These are phyloP conservation scores for Drosophila auraria DNA, from an alignment of 1,140 invertebrate genomes.

Conservation along the genomic window DNA sequence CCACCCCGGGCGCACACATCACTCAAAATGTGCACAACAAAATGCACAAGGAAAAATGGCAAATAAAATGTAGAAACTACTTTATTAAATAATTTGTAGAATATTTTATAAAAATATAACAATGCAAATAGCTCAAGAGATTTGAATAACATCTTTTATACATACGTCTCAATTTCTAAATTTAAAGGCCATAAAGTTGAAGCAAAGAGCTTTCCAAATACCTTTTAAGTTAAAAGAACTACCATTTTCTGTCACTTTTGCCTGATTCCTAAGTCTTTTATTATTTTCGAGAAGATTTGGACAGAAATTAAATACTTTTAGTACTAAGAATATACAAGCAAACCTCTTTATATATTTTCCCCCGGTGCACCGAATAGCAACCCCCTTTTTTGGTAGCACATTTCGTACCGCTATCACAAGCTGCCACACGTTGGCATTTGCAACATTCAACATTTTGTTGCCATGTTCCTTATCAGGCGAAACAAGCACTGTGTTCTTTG, in stretches of 20 bases:
- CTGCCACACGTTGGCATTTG: conserved; percentile 79
- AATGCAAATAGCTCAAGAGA: too few relatives aligned
- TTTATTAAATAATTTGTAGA: neutral
- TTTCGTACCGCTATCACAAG: conserved; percentile 67
- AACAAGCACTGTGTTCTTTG: conserved; percentile 28
- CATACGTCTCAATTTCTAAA: too few relatives aligned
- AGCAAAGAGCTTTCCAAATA: too few relatives aligned
- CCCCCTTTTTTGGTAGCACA: conserved; percentile 41
- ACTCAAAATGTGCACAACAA: conserved; percentile 77
- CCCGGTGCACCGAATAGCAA: conserved; percentile 28
- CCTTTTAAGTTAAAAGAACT: too few relatives aligned
- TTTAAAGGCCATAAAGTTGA: too few relatives aligned
- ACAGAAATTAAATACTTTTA: neutral
- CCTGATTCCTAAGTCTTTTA: too few relatives aligned
- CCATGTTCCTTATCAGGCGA: conserved; percentile 68
- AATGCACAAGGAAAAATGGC: conserved; percentile 28
- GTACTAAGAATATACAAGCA: neutral
- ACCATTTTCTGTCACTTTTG: too few relatives aligned
- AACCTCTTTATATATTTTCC: neutral
- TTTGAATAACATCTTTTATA: too few relatives aligned
- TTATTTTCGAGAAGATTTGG: too few relatives aligned
- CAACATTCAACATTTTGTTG: conserved; percentile 77
- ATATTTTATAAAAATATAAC: neutral
- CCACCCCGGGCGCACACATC: conserved; percentile 56
- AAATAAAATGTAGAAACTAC: neutral